phyloP scores from a whole-genome alignment of 2,888 invertebrate genomes.

The Synanthedon myopaeformis region DNA sequence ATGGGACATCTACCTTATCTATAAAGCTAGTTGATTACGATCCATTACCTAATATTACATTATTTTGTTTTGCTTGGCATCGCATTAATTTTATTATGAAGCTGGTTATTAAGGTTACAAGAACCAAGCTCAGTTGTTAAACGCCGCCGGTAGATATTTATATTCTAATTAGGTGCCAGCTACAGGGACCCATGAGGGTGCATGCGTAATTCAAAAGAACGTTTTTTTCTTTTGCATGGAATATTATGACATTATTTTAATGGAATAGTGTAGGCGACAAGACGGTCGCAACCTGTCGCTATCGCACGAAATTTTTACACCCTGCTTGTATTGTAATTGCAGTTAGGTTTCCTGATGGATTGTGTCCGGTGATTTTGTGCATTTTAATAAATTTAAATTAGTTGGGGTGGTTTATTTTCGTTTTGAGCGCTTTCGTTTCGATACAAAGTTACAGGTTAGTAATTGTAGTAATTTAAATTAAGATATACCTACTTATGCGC shows the following conservation, averaged over 20 bases:
- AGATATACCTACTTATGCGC: too few relatives aligned
- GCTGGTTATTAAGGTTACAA: constrained; percentile 49
- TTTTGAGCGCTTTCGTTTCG: too few relatives aligned
- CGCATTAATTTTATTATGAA: constrained; percentile 22
- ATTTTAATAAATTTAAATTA: constrained; percentile 6
- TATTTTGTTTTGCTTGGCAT: constrained; percentile 22
- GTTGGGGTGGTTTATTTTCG: not conserved
- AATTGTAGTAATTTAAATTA: too few relatives aligned
- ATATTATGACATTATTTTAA: constrained; percentile 43
- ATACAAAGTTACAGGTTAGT: not conserved
- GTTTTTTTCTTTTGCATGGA: constrained; percentile 33
- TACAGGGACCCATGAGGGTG: constrained; percentile 45
- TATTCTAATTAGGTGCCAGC: constrained; percentile 62
- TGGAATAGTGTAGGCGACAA: constrained; percentile 15
- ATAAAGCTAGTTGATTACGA: too few relatives aligned
- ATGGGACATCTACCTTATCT: too few relatives aligned
- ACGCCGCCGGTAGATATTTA: constrained; percentile 50
- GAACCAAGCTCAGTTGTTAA: constrained; percentile 51
- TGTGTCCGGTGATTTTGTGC: constrained; percentile 5
- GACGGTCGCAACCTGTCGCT: not conserved
- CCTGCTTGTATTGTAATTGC: not conserved
- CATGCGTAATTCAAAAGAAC: constrained; percentile 52
- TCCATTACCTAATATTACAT: constrained; percentile 10
- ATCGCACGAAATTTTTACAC: not conserved
- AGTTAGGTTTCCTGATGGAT: constrained; percentile 5